Percentiles rank a stretch among this genome's conserved stretches.
Evolutionary conservation across 2,888 invertebrate species (phyloP).

Genomic region (Desoria tigrina): DNA sequence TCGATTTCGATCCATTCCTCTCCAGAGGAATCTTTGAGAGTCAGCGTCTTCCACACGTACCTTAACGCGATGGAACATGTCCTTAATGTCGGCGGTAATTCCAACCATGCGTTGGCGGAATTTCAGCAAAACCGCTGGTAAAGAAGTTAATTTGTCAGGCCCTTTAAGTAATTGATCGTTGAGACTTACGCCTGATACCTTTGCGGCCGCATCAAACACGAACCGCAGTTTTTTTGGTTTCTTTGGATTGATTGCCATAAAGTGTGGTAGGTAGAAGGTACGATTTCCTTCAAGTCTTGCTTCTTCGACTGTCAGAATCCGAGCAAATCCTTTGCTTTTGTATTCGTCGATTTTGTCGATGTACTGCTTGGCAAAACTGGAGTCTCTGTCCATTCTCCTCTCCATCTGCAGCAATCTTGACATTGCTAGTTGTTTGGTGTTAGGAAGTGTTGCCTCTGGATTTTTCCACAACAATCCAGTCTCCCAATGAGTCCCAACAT

Average conservation of each 20-base stretch:
- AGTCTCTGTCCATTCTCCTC: conserved; percentile 25
- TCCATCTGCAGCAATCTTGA: conserved; percentile 21
- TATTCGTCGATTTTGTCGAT: conserved; percentile 18
- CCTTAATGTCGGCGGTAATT: no score
- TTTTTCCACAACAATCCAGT: conserved; percentile 32
- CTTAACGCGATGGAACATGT: no score
- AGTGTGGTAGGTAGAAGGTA: conserved; percentile 47
- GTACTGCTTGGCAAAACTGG: conserved; percentile 17
- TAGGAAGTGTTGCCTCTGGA: conserved; percentile 15
- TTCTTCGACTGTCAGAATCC: conserved; percentile 14
- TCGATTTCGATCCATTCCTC: no score
- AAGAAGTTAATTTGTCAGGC: no score
- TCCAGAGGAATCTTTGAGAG: no score
- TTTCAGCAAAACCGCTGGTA: no score
- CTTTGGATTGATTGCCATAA: conserved; percentile 38
- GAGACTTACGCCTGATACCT: conserved; percentile 26
- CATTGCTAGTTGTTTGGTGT: conserved; percentile 18
- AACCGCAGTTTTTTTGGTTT: conserved; percentile 47
- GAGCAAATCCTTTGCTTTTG: conserved; percentile 22
- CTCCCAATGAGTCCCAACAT: conserved; percentile 20
- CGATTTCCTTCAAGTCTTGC: not conserved
- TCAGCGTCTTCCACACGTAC: no score
- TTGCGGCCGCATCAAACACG: no score
- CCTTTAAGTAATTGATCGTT: conserved; percentile 37
- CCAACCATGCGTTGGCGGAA: no score